Evolutionary conservation across 1,140 invertebrate species (phyloP).

Genomic region (Tetramorium alpestre): DNA sequence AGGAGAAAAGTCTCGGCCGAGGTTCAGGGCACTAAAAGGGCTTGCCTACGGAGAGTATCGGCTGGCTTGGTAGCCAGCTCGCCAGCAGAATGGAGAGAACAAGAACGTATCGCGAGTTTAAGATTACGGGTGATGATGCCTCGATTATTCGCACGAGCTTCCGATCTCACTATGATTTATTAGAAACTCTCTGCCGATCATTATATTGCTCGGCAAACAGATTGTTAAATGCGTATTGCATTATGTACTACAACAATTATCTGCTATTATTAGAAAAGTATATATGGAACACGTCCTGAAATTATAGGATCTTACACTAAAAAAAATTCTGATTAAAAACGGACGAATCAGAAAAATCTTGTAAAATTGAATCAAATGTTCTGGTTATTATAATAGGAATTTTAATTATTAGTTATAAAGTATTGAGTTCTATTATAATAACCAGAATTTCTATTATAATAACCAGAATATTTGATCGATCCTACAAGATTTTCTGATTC

Average conservation of each 20-base stretch:
- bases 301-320: background rate
- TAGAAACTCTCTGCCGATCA: background rate
- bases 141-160: conserved; percentile 40
- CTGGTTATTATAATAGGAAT: too few relatives aligned
- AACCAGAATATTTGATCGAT: too few relatives aligned
- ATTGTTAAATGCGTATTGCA: background rate
- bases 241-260: background rate
- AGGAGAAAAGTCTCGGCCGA: conserved; percentile 30
- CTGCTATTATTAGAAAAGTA: background rate
- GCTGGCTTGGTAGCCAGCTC: conserved; percentile 26
- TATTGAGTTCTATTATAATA: too few relatives aligned
- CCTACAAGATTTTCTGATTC: too few relatives aligned
- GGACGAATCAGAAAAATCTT: too few relatives aligned
- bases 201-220: background rate
- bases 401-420: too few relatives aligned
- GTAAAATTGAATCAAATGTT: too few relatives aligned
- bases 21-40: conserved; percentile 48
- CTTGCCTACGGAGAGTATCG: conserved; percentile 2
- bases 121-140: conserved; percentile 17
- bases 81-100: background rate
- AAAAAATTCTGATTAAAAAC: too few relatives aligned
- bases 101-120: conserved; percentile 35
- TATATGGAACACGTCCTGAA: background rate
- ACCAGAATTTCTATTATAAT: too few relatives aligned
- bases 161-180: conserved; percentile 16